Percentiles rank a stretch among this genome's conserved stretches.
Evolutionary conservation across 2,888 invertebrate genomes (phyloP).

Genomic region (Trissolcus brochymenae): DNA sequence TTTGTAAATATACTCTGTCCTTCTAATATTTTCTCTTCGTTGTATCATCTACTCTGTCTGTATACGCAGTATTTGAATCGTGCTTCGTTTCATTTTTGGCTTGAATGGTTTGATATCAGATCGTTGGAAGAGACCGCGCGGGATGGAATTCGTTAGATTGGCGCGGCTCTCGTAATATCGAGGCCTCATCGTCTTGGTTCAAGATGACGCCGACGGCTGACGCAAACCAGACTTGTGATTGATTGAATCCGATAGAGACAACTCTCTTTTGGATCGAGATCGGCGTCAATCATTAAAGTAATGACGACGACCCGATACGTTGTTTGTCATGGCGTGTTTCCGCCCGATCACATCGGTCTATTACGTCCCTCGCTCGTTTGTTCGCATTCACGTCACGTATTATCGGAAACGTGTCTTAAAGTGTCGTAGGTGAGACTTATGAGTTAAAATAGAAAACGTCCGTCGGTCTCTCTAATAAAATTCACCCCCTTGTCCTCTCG

Average conservation of each 20-base stretch:
- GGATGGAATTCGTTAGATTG: slow-evolving; percentile 36
- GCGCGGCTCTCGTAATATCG: slow-evolving; percentile 33
- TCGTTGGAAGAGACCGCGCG: slow-evolving; percentile 11
- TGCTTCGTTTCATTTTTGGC: slow-evolving; percentile 5
- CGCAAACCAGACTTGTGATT: slow-evolving; percentile 37
- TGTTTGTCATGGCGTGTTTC: slow-evolving; percentile 51
- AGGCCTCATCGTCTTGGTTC: slow-evolving; percentile 36
- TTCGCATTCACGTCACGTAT: slow-evolving; percentile 52
- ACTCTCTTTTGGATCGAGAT: slow-evolving; percentile 41
- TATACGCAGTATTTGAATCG: slow-evolving; percentile 8
- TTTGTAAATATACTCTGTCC: slow-evolving; percentile 1
- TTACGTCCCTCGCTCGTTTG: slow-evolving; percentile 35
- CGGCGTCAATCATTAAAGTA: slow-evolving; percentile 55
- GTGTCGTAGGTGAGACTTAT: slow-evolving; percentile 44
- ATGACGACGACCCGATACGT: slow-evolving; percentile 54
- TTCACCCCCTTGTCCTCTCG: too few species aligned
- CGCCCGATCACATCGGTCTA: slow-evolving; percentile 46
- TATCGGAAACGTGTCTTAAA: slow-evolving; percentile 51
- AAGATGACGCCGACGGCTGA: slow-evolving; percentile 22
- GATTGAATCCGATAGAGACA: slow-evolving; percentile 42
- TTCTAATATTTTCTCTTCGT: background rate
- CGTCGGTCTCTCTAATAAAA: background rate
- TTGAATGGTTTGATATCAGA: slow-evolving; percentile 26
- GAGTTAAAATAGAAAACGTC: slow-evolving; percentile 43
- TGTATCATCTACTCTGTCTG: background rate